Percentiles rank a stretch among this genome's conserved stretches.
Conservation (phyloP, 2,888 invertebrate species). For the Trachelus troglodyta region DNA sequence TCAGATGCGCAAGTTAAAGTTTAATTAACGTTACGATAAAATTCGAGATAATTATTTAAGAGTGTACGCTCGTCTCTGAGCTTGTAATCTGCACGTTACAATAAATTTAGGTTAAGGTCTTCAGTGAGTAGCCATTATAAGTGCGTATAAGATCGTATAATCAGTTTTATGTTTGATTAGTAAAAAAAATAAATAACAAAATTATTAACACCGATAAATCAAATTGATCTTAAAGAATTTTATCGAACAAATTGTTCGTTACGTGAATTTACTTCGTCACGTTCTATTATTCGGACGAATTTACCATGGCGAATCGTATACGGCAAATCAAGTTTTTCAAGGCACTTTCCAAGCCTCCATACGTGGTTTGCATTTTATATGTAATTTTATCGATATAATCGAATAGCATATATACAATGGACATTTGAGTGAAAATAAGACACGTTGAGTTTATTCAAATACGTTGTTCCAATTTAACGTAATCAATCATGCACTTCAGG, state of each 20-base stretch:
- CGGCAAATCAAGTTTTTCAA: neutral
- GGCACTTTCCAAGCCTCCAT: neutral
- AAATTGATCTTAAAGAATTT: neutral
- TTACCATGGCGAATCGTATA: neutral
- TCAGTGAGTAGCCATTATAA: neutral
- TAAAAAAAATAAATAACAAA: neutral
- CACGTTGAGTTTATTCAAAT: neutral
- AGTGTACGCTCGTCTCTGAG: neutral
- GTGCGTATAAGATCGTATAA: neutral
- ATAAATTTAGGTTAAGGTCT: neutral
- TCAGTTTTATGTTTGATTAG: neutral
- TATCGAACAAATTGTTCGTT: neutral
- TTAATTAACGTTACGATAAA: neutral
- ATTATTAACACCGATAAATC: neutral
- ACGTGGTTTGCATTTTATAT: neutral
- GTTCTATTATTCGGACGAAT: neutral
- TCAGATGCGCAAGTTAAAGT: neutral
- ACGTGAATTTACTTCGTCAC: neutral
- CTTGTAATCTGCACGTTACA: neutral
- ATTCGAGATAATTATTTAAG: neutral
- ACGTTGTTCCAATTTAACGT: neutral
- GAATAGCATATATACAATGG: neutral
- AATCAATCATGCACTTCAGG: neutral
- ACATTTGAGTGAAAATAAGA: neutral
- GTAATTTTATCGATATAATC: neutral